These are phyloP conservation scores for Stictonetta naevosa DNA, from an alignment of 2,113 vertebrate species.

Conservation along the genomic window DNA sequence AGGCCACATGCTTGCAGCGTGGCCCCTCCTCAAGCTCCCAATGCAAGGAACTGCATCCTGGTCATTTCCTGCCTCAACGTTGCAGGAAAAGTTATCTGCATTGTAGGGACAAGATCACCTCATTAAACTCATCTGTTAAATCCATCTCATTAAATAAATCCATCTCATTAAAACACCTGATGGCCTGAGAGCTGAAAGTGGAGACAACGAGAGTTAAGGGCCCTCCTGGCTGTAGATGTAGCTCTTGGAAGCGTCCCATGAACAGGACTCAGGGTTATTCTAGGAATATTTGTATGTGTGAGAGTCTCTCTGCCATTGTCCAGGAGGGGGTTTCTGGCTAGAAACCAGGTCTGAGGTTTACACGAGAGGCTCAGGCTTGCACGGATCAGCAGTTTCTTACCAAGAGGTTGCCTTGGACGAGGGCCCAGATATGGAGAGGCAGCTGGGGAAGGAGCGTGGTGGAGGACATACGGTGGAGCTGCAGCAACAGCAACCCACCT, in stretches of 20 bases:
- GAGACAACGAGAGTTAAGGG: accelerated
- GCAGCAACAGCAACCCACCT: not conserved
- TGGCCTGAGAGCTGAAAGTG: not conserved
- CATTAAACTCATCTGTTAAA: not conserved
- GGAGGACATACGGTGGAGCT: not conserved
- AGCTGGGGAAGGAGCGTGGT: not conserved
- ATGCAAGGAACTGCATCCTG: not conserved
- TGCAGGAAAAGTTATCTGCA: not conserved
- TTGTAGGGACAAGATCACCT: accelerated
- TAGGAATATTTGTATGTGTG: not conserved
- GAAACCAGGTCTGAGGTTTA: not conserved
- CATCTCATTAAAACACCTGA: not conserved
- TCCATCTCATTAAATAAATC: not conserved
- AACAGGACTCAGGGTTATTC: not conserved
- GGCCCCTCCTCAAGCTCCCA: not conserved
- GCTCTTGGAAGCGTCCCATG: not conserved
- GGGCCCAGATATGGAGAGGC: not conserved
- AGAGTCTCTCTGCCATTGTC: not conserved
- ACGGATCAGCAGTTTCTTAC: not conserved
- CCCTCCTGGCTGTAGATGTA: not conserved
- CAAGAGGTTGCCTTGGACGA: not conserved
- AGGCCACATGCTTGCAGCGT: accelerated
- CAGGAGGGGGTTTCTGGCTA: not conserved
- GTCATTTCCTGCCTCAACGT: accelerated
- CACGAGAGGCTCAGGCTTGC: not conserved